Conservation (phyloP, 2,113 vertebrate species). For the Hippocampus barbouri region DNA sequence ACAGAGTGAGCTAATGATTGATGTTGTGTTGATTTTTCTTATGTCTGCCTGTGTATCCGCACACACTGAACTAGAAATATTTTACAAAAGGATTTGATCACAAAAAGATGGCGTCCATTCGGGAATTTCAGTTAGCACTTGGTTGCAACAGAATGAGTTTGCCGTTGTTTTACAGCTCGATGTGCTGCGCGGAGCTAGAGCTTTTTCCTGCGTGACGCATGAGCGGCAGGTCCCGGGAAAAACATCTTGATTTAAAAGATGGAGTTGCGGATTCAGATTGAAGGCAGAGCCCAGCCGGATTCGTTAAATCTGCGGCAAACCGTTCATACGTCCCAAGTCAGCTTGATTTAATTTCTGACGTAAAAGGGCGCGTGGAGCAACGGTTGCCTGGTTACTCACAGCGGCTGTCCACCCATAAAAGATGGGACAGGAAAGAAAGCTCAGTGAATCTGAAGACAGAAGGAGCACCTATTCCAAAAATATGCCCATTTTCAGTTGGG, state of each 20-base stretch:
- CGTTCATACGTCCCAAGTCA: not conserved
- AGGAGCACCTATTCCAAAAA: not conserved
- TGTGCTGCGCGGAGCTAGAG: not conserved
- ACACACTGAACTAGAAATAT: not conserved
- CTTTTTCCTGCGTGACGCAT: not conserved
- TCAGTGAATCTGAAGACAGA: not conserved
- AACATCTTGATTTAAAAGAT: not conserved
- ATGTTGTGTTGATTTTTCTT: no score
- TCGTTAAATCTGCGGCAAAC: not conserved
- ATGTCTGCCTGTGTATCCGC: not conserved
- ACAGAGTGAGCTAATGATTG: not conserved
- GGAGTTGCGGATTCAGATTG: not conserved
- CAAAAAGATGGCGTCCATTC: not conserved
- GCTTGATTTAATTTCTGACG: constrained; percentile 7
- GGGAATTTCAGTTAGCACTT: not conserved
- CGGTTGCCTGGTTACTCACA: constrained; percentile 1
- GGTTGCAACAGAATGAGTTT: constrained; percentile 1
- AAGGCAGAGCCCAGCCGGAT: not conserved
- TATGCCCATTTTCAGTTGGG: not conserved
- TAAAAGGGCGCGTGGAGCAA: not conserved
- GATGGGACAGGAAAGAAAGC: not conserved
- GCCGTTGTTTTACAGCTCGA: not conserved
- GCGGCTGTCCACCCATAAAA: not conserved
- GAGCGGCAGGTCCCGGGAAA: not conserved
- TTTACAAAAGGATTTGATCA: not conserved